Percentiles rank a stretch among this genome's conserved stretches.
Conservation (phyloP, 2,888 invertebrate genomes). For the Scaptomyza polygonia region DNA sequence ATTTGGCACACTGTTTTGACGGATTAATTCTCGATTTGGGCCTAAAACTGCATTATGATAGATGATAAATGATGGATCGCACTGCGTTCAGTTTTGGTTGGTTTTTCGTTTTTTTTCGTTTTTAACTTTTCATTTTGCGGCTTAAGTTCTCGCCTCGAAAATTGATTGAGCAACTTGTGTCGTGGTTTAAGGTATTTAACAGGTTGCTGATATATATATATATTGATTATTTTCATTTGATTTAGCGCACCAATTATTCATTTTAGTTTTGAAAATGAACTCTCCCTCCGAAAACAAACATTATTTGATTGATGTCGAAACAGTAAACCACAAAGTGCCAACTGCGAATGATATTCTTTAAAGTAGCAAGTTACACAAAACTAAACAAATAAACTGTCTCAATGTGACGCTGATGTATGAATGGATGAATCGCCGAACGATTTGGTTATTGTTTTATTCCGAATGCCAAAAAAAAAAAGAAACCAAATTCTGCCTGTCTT, state of each 20-base stretch:
- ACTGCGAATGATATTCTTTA: conserved; percentile 39
- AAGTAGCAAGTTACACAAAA: conserved; percentile 39
- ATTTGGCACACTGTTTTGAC: conserved; percentile 75
- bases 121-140: conserved; percentile 25
- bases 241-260: conserved; percentile 58
- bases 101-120: conserved; percentile 21
- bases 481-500: neutral
- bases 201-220: conserved; percentile 40
- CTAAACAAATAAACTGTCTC: conserved; percentile 74
- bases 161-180: conserved; percentile 76
- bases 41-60: conserved; percentile 79
- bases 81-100: conserved; percentile 25
- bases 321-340: conserved; percentile 43
- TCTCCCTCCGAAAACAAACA: conserved; percentile 1
- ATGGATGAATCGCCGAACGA: conserved; percentile 16
- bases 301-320: conserved; percentile 67
- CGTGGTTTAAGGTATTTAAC: conserved; percentile 55
- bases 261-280: conserved; percentile 33
- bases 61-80: conserved; percentile 74
- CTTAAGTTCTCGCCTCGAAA: conserved; percentile 73
- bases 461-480: neutral
- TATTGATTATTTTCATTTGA: conserved; percentile 30
- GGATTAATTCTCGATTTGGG: conserved; percentile 81
- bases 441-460: conserved; percentile 14
- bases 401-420: conserved; percentile 68